Percentiles rank a stretch among this genome's conserved stretches.
Conservation (phyloP, 1,140 invertebrate genomes). For the Megathymus violae region DNA sequence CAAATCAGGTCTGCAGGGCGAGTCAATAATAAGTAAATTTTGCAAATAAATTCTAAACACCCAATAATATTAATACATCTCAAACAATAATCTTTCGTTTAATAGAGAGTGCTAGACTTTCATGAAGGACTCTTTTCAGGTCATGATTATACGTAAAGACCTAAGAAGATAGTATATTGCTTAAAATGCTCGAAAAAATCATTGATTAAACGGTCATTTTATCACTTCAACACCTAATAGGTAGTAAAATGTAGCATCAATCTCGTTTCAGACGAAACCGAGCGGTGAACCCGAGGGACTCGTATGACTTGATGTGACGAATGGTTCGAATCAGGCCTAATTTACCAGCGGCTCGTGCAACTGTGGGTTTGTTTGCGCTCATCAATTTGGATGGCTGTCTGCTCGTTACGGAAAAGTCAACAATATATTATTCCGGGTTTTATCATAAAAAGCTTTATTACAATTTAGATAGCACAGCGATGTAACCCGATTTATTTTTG, state of each 20-base stretch:
- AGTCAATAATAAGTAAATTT: too few relatives aligned
- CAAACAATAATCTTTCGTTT: too few relatives aligned
- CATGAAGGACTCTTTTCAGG: too few relatives aligned
- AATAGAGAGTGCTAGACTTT: too few relatives aligned
- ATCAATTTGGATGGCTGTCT: slow-evolving; percentile 21
- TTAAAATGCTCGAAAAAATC: neutral
- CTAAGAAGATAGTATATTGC: neutral
- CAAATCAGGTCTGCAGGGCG: too few relatives aligned
- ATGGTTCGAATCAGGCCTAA: slow-evolving; percentile 25
- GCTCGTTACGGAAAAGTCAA: slow-evolving; percentile 28
- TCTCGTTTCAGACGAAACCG: slow-evolving; percentile 2
- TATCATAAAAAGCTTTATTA: neutral
- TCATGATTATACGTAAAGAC: too few relatives aligned
- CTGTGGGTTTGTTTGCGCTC: slow-evolving; percentile 17
- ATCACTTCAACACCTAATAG: slow-evolving; percentile 5
- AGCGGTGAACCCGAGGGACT: slow-evolving; percentile 7
- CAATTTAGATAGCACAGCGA: too few relatives aligned
- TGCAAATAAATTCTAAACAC: too few relatives aligned
- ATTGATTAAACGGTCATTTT: slow-evolving; percentile 3
- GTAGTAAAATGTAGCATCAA: slow-evolving; percentile 7
- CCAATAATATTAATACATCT: too few relatives aligned
- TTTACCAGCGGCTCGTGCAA: slow-evolving; percentile 18
- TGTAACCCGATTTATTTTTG: too few relatives aligned
- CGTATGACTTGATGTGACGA: slow-evolving; percentile 27
- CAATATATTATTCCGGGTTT: slow-evolving; percentile 9